These are phyloP conservation scores for Nebria brevicollis DNA, from an alignment of 2,888 invertebrate species.

Conservation along the genomic window DNA sequence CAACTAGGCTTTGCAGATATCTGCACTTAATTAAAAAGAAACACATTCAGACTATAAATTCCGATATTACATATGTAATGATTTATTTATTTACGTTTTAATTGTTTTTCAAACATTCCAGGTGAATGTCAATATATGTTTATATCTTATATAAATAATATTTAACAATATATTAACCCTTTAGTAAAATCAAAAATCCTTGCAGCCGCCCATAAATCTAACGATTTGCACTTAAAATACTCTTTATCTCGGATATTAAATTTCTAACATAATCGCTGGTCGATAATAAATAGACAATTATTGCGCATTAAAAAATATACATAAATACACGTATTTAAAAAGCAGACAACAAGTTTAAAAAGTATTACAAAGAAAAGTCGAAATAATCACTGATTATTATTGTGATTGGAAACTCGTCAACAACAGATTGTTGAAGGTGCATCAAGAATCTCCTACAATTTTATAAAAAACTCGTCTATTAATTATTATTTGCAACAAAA, in stretches of 20 bases:
- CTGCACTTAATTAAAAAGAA: too few species aligned
- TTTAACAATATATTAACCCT: neutral
- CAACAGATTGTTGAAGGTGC: neutral
- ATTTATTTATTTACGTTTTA: neutral
- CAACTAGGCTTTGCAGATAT: too few species aligned
- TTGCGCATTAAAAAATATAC: neutral
- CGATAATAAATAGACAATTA: neutral
- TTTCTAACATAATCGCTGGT: neutral
- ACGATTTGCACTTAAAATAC: neutral
- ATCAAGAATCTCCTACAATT: neutral
- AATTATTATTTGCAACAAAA: neutral
- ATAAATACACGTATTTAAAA: neutral
- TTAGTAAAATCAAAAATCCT: too few species aligned
- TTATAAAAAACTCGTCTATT: neutral
- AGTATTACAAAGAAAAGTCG: neutral
- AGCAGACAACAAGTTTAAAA: neutral
- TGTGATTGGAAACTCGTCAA: slow-evolving; percentile 18
- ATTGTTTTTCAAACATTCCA: slow-evolving; percentile 15
- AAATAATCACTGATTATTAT: slow-evolving; percentile 13
- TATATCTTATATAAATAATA: neutral
- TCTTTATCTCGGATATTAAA: neutral
- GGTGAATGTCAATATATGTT: slow-evolving; percentile 16
- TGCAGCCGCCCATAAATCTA: neutral
- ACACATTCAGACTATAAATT: neutral
- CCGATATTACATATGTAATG: neutral